These are phyloP conservation scores for Microctenopoma steveboyesi DNA, from an alignment of 2,797 vertebrate genomes.

Conservation along the genomic window DNA sequence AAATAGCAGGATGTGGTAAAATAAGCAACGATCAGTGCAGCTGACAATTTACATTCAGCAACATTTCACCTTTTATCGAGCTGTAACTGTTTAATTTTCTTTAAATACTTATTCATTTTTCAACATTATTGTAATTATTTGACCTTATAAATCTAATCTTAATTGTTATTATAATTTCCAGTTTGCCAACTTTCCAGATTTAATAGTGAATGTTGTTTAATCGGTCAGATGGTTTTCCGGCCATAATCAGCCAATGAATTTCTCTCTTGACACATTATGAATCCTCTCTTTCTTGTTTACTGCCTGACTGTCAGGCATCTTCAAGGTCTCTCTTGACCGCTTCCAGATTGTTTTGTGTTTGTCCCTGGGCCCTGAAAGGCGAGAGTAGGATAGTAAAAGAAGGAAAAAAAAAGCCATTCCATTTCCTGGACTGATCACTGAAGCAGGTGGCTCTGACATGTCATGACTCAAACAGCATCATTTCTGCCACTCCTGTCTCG, in stretches of 20 bases:
- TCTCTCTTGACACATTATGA: conserved; percentile 51
- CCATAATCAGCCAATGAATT: conserved; percentile 35
- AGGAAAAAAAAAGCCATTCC: conserved; percentile 71
- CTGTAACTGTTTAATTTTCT: neutral
- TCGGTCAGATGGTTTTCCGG: neutral
- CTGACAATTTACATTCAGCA: neutral
- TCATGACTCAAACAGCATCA: conserved; percentile 86
- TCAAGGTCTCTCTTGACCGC: conserved; percentile 75
- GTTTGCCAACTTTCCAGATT: conserved; percentile 8
- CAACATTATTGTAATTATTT: neutral
- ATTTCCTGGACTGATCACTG: conserved; percentile 85
- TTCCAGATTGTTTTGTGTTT: conserved; percentile 76
- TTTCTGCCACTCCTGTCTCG: conserved; percentile 83
- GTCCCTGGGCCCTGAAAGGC: conserved; percentile 69
- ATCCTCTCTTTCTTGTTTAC: conserved; percentile 69
- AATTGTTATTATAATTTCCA: conserved; percentile 30
- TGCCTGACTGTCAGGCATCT: conserved; percentile 67
- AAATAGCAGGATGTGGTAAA: neutral
- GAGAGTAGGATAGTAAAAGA: conserved; percentile 63
- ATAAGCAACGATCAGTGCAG: neutral
- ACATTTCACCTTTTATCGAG: neutral
- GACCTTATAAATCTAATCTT: neutral
- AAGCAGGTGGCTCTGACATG: conserved; percentile 80
- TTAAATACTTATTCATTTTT: too few relatives aligned
- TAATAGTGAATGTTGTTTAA: conserved; percentile 12